These are phyloP conservation scores for Danaus plexippus DNA, from an alignment of 1,140 invertebrate species.

Conservation along the genomic window DNA sequence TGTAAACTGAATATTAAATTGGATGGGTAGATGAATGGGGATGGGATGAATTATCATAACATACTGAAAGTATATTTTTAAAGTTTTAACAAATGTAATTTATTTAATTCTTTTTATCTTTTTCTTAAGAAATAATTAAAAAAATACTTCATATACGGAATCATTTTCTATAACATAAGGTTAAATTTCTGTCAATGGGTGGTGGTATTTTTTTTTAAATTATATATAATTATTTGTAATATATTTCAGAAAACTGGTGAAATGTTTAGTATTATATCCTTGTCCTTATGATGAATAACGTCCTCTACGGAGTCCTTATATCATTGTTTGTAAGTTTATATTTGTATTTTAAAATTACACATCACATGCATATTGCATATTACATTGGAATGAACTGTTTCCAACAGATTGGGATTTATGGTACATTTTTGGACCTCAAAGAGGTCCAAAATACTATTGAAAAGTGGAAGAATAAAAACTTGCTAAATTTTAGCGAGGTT, in stretches of 20 bases:
- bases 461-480: constrained; percentile 50
- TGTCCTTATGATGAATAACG: constrained; percentile 26
- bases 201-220: too few relatives aligned
- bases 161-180: too few relatives aligned
- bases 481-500: constrained; percentile 57
- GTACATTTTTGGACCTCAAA: constrained; percentile 52
- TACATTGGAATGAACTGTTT: constrained; percentile 4
- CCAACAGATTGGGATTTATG: constrained; percentile 31
- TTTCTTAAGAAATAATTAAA: too few relatives aligned
- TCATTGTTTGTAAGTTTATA: constrained; percentile 38
- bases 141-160: too few relatives aligned
- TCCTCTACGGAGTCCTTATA: constrained; percentile 29
- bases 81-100: too few relatives aligned
- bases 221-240: background rate
- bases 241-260: background rate
- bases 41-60: too few relatives aligned
- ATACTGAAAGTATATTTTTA: too few relatives aligned
- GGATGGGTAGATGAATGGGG: too few relatives aligned
- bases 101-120: too few relatives aligned
- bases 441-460: constrained; percentile 54
- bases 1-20: too few relatives aligned
- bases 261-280: background rate
- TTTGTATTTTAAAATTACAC: background rate
- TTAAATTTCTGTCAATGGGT: too few relatives aligned
- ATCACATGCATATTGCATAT: constrained; percentile 2